Evolutionary conservation across 2,797 vertebrate genomes (phyloP), one percentile per base, ranked within the genome.

Genomic region (Simalia tracyae): DNA sequence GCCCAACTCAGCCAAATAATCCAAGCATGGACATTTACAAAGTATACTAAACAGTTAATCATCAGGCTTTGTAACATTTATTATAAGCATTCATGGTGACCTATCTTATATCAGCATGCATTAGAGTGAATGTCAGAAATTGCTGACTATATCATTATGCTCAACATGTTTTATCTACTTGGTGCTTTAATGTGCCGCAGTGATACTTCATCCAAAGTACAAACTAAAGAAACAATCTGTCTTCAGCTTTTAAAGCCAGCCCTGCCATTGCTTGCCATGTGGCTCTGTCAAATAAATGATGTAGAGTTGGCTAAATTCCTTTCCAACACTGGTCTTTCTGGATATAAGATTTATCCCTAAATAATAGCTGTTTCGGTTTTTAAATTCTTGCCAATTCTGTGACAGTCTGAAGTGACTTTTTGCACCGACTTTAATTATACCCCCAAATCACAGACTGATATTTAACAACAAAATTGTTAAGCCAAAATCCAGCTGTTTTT

Each of bases 221-320:
- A 87, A 87, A 87, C 92, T 90, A 90, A 90, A 87, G 66, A 87
- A 87, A 90, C 92, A 92, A 92, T 92, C 92, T 92, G 88, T 92
- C 85, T 90, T 92, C 66, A 87, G 84, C 92, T 90, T 89, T 92
- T 90, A 57, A 63, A 87, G 59, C 92, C 66, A 87, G 81, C 59
- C 76, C 87, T 92, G 88, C 84, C 89, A 63, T 60, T 56, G n/a
- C 66, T 90, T 87, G 85, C 89, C 89, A 90, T 81, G 92, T 87
- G 92, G 66, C 72, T 90, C 89, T 92, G 92, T 92, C 89, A 92
- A 90, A 90, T 87, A 87, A 81, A 90, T 92, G 89, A 87, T 92
- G 89, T 87, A 92, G 92, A 90, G 89, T 92, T 92, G 89, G 89
- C 92, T 92, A 90, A 87, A 90, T 87, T 90, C 89, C 84, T 90